Base-by-base conservation (phyloP, 2,113 vertebrate species). In the Cavia porcellus region DNA sequence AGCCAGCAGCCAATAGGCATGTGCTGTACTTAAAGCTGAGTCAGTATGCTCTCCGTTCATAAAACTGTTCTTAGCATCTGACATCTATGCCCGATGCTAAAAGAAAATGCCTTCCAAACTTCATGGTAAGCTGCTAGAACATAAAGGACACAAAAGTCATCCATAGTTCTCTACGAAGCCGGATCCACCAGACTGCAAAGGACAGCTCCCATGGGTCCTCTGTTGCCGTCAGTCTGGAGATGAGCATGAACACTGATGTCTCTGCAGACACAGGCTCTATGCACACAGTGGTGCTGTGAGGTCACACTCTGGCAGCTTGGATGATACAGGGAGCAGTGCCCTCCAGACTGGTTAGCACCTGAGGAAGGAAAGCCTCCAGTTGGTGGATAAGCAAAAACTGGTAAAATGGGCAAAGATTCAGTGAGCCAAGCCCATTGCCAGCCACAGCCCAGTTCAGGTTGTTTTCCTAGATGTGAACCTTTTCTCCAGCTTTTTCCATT, bases 1-100 rank as follows among this genome's bases (percentile, higher is more conserved):
- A 57, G 57, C 95, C 57, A 10, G 84, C 64, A 85, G 64, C 68
- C 12, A 45, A 74, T 55, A 84, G 74, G 64, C 61, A 24, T 87
- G 62, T 75, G 17, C 0, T 5, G 59, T 42, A 20, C 61, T 85
- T 84, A 68, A 84, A 28, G 66, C 62, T 42, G 19, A 75, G 64
- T 82, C 52, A 32, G 15, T 22, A 4, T 20, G 30, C 42, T 75
- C 35, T 93, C 15, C 14, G 19, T 5, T 84, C 19, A 22, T 5
- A 35, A 95, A 38, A 61, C 17, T 5, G 13, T 52, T 42, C 57
- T 25, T 7, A 74, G 42, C 52, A 42, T 17, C 52, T 47, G 45
- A 62, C 15, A 61, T 55, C 47, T 35, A 11, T 87, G 89, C 88
- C 84, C 86, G 47, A 93, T 95, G 88, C 30, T 88, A 80, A 83